Evolutionary conservation across 2,888 invertebrate species (phyloP).

Genomic region (Masnerella sp.): DNA sequence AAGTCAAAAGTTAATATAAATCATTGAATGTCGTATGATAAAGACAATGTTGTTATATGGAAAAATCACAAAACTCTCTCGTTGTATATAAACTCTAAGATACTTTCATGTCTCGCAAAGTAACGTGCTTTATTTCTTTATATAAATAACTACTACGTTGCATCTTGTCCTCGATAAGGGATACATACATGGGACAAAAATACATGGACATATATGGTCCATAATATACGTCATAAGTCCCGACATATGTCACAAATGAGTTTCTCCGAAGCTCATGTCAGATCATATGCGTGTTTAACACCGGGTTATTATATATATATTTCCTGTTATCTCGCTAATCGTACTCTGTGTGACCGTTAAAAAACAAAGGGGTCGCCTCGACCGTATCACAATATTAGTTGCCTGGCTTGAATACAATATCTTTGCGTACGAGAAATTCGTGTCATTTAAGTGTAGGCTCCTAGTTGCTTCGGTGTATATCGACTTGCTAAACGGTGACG

Average conservation of each 20-base stretch:
- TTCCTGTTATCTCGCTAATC: conserved; percentile 20
- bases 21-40: background rate
- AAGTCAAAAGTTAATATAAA: background rate
- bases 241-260: background rate
- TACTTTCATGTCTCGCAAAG: conserved; percentile 51
- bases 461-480: conserved; percentile 49
- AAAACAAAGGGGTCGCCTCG: conserved; percentile 37
- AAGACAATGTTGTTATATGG: conserved; percentile 13
- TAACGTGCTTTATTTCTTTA: conserved; percentile 43
- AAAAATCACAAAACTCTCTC: conserved; percentile 18
- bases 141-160: conserved; percentile 45
- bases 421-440: conserved; percentile 35
- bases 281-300: too few species aligned
- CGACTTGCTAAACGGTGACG: conserved; percentile 24
- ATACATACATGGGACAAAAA: conserved; percentile 6
- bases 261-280: too few species aligned
- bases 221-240: background rate
- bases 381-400: conserved; percentile 53
- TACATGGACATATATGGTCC: background rate
- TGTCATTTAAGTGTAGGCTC: conserved; percentile 44
- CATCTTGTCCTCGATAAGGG: conserved; percentile 12
- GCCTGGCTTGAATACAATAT: conserved; percentile 37
- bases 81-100: conserved; percentile 47
- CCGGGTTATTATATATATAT: conserved; percentile 24
- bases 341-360: conserved; percentile 18